These are phyloP conservation scores for Orthosia gothica DNA, from an alignment of 2,888 invertebrate species.

Conservation along the genomic window DNA sequence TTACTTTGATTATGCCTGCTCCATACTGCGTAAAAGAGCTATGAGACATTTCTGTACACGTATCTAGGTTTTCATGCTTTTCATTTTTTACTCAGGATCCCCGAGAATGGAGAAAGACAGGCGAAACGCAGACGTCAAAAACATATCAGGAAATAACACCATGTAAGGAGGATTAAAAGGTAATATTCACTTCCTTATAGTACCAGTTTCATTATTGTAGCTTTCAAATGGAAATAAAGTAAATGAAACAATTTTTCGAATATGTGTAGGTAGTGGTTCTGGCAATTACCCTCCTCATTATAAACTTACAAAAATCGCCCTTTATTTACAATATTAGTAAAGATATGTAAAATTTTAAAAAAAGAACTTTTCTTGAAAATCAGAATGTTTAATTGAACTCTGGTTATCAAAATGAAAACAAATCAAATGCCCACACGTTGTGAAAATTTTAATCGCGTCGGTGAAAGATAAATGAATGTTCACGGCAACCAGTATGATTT, in stretches of 20 bases:
- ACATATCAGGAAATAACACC: constrained; percentile 42
- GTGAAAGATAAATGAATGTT: constrained; percentile 4
- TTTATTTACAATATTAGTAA: too few relatives aligned
- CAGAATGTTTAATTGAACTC: background rate
- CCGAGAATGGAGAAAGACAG: constrained; percentile 46
- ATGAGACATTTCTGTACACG: background rate
- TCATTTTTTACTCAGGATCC: constrained; percentile 44
- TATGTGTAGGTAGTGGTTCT: too few relatives aligned
- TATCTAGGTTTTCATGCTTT: background rate
- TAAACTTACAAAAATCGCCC: too few relatives aligned
- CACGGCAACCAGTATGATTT: constrained; percentile 10
- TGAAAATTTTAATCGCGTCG: background rate
- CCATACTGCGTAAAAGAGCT: background rate
- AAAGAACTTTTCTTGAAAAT: background rate
- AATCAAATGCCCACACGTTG: too few relatives aligned
- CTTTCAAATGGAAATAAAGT: background rate
- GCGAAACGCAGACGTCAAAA: constrained; percentile 43
- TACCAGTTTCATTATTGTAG: background rate
- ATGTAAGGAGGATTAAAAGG: constrained; percentile 56
- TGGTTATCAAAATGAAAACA: constrained; percentile 13
- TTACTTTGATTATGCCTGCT: constrained; percentile 20
- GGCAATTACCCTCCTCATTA: too few relatives aligned
- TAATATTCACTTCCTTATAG: constrained; percentile 12
- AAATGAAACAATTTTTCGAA: too few relatives aligned
- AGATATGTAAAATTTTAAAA: too few relatives aligned